Base-by-base conservation (phyloP, 2,888 invertebrate species). In the Ptilodon capucinus region DNA sequence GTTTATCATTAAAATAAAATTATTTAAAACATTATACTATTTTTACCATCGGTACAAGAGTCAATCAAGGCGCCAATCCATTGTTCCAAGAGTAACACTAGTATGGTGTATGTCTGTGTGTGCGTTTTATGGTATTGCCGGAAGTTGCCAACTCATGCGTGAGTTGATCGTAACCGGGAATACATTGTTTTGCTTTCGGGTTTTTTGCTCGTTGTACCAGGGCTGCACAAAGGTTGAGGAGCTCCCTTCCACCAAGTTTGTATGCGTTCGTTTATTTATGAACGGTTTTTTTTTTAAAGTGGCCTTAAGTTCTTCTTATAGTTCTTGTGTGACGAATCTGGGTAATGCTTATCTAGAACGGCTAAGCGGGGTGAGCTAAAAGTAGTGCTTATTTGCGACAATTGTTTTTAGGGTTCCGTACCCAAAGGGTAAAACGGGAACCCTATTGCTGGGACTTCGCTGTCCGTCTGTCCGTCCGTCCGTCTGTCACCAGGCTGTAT, bases 141-240 rank as follows among this genome's bases (percentile, higher is more conserved):
- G 60, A 60, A 54, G 57, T 54, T 48, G 50, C 42, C 23, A 47
- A 47, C 16, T 40, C 46, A 40, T 62, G 62, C 57, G 32, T 60
- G 64, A 64, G 45, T 42, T 35, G 42, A 38, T 16, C 44, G 25
- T 23, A 40, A 40, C 35, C 35, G 35, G 35, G 35, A 35, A 35
- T 35, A 35, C 35, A 35, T 35, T 35, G 35, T 35, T 35, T 35
- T 18, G 11, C 17, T 35, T 35, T 35, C 18, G 17, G 17, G 2
- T 32, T 14, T 32, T 32, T 14, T 32, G 14, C 32, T 8, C 6
- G 28, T 28, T 28, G 28, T n/a, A n/a, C 28, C n/a, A n/a, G 2
- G 28, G n/a, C 3, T 28, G n/a, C 28, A n/a, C 2, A n/a, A n/a
- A n/a, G 2, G 23, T 23, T 23, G 9, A 7, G 8, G 23, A 23